Evolutionary conservation across 2,113 vertebrate species (phyloP).

Genomic region (Patagioenas fasciata): DNA sequence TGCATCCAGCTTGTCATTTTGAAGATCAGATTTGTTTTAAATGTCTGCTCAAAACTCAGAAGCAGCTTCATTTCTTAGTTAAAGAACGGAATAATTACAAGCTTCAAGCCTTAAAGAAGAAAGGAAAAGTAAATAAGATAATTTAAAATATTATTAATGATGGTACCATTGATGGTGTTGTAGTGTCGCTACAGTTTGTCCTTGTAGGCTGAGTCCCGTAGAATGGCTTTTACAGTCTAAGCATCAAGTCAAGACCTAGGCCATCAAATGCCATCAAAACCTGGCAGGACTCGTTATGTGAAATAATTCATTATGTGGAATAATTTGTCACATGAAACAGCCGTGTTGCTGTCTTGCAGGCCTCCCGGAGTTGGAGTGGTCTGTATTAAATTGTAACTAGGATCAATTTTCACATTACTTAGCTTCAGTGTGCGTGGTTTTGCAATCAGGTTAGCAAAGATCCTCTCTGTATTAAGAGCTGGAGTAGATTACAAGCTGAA

Average conservation of each 20-base stretch:
- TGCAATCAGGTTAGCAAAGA: not conserved
- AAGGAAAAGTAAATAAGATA: not conserved
- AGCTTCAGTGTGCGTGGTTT: not conserved
- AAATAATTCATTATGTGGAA: not conserved
- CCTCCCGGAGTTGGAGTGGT: not conserved
- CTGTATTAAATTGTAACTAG: not conserved
- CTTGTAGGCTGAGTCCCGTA: not conserved
- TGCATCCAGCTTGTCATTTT: accelerated
- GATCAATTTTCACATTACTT: not conserved
- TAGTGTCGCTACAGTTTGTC: accelerated
- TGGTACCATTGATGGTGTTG: not conserved
- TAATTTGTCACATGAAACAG: not conserved
- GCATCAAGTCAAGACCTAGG: not conserved
- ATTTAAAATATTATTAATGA: not conserved
- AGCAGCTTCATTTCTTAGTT: not conserved
- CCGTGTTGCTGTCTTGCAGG: no score
- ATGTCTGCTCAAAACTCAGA: not conserved
- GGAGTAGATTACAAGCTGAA: not conserved
- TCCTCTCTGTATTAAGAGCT: not conserved
- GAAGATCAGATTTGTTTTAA: not conserved
- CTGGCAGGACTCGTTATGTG: not conserved
- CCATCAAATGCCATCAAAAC: not conserved
- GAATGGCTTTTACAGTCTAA: not conserved
- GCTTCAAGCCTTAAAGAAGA: not conserved
- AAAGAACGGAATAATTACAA: not conserved